Percentiles rank a stretch among this genome's conserved stretches.
Conservation (phyloP, 2,888 invertebrate genomes). For the Endotricha flammealis region DNA sequence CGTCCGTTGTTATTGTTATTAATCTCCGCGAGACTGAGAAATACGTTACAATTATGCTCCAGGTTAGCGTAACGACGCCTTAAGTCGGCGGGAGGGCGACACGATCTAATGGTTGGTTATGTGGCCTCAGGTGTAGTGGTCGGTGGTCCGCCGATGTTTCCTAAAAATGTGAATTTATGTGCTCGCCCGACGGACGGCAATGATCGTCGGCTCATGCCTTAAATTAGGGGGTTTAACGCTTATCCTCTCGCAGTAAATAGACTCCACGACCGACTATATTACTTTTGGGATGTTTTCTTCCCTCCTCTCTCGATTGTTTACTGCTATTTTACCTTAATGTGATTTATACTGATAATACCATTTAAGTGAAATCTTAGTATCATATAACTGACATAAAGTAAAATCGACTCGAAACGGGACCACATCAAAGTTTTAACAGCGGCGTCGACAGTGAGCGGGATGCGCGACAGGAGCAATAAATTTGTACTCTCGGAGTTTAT, state of each 20-base stretch:
- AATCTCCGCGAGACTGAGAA: slow-evolving; percentile 6
- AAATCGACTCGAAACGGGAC: slow-evolving; percentile 15
- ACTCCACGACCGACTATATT: slow-evolving; percentile 58
- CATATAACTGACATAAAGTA: slow-evolving; percentile 14
- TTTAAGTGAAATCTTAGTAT: slow-evolving; percentile 5
- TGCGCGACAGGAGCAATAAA: slow-evolving; percentile 40
- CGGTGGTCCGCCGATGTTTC: slow-evolving; percentile 43
- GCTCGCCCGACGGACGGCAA: slow-evolving; percentile 59
- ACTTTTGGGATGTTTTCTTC: slow-evolving; percentile 45
- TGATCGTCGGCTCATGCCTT: slow-evolving; percentile 71
- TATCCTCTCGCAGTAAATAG: slow-evolving; percentile 68
- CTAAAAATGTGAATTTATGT: slow-evolving; percentile 75
- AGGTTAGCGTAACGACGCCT: slow-evolving; percentile 1
- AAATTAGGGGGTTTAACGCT: slow-evolving; percentile 74
- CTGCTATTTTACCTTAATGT: slow-evolving; percentile 43
- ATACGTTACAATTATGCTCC: slow-evolving; percentile 10
- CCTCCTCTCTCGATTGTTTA: slow-evolving; percentile 45
- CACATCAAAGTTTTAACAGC: slow-evolving; percentile 36
- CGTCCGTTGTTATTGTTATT: slow-evolving; percentile 7
- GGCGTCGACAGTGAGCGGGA: slow-evolving; percentile 27
- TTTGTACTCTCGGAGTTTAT: slow-evolving; percentile 41
- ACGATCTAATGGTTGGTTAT: slow-evolving; percentile 52
- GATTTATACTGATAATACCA: slow-evolving; percentile 18
- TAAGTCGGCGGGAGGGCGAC: slow-evolving; percentile 32
- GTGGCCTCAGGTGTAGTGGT: slow-evolving; percentile 56